Conservation (phyloP, 2,888 invertebrate genomes). For the Oligia latruncula region DNA sequence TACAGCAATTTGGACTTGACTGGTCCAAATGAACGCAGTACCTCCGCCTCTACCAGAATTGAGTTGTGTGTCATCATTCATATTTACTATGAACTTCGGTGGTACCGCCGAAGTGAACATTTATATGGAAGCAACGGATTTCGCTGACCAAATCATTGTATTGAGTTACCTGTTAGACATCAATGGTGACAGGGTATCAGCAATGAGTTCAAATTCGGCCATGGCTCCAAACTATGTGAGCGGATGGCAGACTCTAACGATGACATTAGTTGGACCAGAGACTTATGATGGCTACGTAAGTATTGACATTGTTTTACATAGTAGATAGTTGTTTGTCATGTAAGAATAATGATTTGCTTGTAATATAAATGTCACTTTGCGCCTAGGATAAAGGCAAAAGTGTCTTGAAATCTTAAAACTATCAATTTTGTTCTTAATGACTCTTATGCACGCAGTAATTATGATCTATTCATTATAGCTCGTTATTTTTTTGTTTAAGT, state of each 20-base stretch:
- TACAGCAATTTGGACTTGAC: conserved; percentile 20
- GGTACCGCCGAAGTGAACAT: conserved; percentile 17
- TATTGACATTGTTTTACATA: neutral
- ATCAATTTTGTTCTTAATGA: neutral
- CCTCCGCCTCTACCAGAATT: conserved; percentile 41
- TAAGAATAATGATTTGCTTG: neutral
- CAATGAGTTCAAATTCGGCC: neutral
- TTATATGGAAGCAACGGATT: conserved; percentile 11
- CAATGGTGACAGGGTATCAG: conserved; percentile 2
- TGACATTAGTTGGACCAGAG: neutral
- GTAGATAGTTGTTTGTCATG: neutral
- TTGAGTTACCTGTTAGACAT: neutral
- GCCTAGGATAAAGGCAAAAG: too few species aligned
- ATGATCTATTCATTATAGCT: neutral
- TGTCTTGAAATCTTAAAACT: neutral
- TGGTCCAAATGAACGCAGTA: conserved; percentile 65
- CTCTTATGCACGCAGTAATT: neutral
- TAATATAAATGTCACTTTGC: neutral
- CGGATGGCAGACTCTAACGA: neutral
- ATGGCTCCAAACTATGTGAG: neutral
- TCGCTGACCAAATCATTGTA: neutral
- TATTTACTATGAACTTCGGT: neutral
- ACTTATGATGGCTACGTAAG: neutral
- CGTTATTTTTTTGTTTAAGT: neutral
- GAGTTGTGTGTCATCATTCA: conserved; percentile 28